Evolutionary conservation across 2,797 vertebrate species (phyloP), one percentile per base, ranked within the genome.

Genomic region (Mycteria americana): DNA sequence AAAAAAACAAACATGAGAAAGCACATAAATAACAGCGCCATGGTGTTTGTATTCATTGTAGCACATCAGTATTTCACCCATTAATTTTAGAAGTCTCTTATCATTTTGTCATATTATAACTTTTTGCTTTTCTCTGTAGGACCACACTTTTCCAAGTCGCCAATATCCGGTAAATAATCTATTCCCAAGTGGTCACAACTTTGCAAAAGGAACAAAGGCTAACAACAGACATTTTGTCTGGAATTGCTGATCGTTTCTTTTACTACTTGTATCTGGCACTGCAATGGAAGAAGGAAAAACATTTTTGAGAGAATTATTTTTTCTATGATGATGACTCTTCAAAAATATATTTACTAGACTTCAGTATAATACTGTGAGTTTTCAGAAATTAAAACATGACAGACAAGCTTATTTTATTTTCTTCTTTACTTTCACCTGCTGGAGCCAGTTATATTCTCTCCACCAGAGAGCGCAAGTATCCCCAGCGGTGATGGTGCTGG

Each of bases 381-480:
- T 92, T 68, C 21, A 67, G 39, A 88, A 83, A 77, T 7, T 12
- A 54, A 59, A 90, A 7, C 13, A 31, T 0, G 1, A 9, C 46
- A 48, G 37, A 11, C 9, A 24, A 43, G 64, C 30, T 54, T 8
- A 6, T 85, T 46, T 62, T 48, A 13, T 74, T 48, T 67, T 45
- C 35, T 45, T 6, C 7, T 63, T 23, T 9, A 30, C 79, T 57
- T 89, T 56, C 30, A 35, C 33, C n/a, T 15, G 30, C 56, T 85
- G 64, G 79, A 65, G 64, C 63, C 31, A 3, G 31, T 73, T 82
- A 19, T 8, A 28, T 63, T 92, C 70, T 79, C 31, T 82, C 95
- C 95, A 96, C 28, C 86, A 96, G 95, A 92, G 95, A 73, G 95
- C 89, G 93, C 95, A 75, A 73, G 50, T 31, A 33, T 67, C 18